Percentiles rank a stretch among this genome's conserved stretches.
Conservation (phyloP, 2,888 invertebrate species). For the Sylvicola cinctus region DNA sequence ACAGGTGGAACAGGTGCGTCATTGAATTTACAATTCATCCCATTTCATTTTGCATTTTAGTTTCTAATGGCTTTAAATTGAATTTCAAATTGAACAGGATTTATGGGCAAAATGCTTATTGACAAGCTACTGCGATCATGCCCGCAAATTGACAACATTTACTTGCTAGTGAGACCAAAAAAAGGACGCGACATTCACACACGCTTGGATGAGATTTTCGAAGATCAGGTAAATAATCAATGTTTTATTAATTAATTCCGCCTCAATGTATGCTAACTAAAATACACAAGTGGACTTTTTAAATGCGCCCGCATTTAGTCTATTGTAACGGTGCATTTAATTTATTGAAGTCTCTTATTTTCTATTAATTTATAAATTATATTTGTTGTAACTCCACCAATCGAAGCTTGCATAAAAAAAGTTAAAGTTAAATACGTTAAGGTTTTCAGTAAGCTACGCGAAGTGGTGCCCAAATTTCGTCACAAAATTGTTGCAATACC, state of each 20-base stretch:
- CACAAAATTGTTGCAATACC: constrained; percentile 45
- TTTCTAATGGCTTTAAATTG: not conserved
- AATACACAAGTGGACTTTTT: too few relatives aligned
- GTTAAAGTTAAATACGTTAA: constrained; percentile 11
- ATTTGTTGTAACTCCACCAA: not conserved
- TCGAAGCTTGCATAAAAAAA: not conserved
- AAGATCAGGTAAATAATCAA: constrained; percentile 32
- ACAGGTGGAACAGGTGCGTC: constrained; percentile 35
- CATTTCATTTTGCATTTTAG: not conserved
- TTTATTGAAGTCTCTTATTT: too few relatives aligned
- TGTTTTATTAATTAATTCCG: too few relatives aligned
- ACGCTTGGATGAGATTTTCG: constrained; percentile 43
- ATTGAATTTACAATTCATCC: not conserved
- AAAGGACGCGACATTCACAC: constrained; percentile 40
- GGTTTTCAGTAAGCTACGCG: constrained; percentile 32
- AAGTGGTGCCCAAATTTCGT: constrained; percentile 34
- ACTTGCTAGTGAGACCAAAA: constrained; percentile 33
- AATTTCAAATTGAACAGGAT: constrained; percentile 19
- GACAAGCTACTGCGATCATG: constrained; percentile 36
- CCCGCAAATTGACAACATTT: constrained; percentile 28
- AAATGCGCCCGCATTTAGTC: too few relatives aligned
- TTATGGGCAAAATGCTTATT: constrained; percentile 20
- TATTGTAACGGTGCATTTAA: too few relatives aligned
- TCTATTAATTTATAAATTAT: not conserved
- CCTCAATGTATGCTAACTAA: not conserved